A percentile compares a stretch with the other conserved stretches of the same genome.
phyloP scores from a whole-genome alignment of 2,113 vertebrate genomes.

The Oxyura jamaicensis region DNA sequence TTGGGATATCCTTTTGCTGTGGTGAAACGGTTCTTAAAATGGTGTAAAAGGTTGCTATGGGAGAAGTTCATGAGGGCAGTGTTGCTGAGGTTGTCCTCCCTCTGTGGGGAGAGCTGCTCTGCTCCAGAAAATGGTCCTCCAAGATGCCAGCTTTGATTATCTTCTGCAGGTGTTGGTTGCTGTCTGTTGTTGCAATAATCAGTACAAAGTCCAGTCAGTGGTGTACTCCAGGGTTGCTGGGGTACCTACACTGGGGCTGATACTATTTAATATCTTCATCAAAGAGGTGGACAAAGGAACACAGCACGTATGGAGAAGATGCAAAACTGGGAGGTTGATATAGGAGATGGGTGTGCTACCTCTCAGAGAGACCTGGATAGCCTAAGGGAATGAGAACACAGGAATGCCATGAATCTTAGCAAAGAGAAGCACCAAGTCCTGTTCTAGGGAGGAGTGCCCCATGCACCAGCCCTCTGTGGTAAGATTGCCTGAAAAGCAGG shows the following conservation, averaged over 20 bases:
- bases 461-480: too few species aligned
- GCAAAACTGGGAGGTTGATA: not conserved
- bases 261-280: not conserved
- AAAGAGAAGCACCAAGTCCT: not conserved
- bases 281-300: not conserved
- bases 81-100: not conserved
- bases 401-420: not conserved
- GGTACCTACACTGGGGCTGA: fast-evolving
- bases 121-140: not conserved
- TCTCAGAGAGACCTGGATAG: fast-evolving
- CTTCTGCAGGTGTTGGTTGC: not conserved
- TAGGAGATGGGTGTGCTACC: not conserved
- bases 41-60: not conserved
- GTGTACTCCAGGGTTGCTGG: not conserved
- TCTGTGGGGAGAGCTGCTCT: not conserved
- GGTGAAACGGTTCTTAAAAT: not conserved
- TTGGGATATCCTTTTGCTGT: not conserved
- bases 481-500: too few species aligned
- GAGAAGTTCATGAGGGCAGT: not conserved
- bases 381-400: not conserved
- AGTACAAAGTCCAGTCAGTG: not conserved
- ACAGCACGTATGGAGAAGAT: not conserved
- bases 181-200: not conserved
- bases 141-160: not conserved
- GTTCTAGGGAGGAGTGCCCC: fast-evolving